Evolutionary conservation across 2,888 invertebrate species (phyloP), one percentile per base, ranked within the genome.

Genomic region (Auanema freiburgensis): DNA sequence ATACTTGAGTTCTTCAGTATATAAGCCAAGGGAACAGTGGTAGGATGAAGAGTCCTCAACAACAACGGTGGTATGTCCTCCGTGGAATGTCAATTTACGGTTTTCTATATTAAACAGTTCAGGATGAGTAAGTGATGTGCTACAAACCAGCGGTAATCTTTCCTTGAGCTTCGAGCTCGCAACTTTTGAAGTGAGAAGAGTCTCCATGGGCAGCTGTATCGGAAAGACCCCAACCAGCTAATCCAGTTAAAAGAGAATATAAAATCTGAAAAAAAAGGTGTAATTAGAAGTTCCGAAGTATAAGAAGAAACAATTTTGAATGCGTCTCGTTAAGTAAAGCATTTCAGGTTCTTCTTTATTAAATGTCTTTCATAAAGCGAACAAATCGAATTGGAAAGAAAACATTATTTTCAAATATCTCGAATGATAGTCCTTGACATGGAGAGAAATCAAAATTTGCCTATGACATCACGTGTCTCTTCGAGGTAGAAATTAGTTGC

Each of bases 1-100:
- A 52, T 71, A 83, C 59, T 84, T 83, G 66, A 83, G 55, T 58
- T 83, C 83, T 52, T 83, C 83, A 0, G 83, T 84, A 70, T 83
- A 83, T 49, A 83, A 63, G 40, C 83, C 83, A 54, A 83, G 66
- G 1, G 81, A 80, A 66, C 83, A 83, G 57, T 81, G 81, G 62
- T 83, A 83, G 21, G 78, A 76, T 10, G 80, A 77, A 12, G 81
- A 77, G 56, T 83, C 82, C 63, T 79, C 75, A 41, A 83, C 76
- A n/a, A 80, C 71, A 6, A 81, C 76, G 1, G 75, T 74, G 12
- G 77, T 79, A 23, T 73, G 65, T 18, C 77, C 77, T 1, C 67
- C 72, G 43, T 71, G 67, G 69, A 81, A 79, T 10, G 69, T 69
- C 41, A 81, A 52, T 60, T 81, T 81, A 16, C 80, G 66, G 50